Evolutionary conservation across 2,113 vertebrate species (phyloP).

Genomic region (Xenus cinereus): DNA sequence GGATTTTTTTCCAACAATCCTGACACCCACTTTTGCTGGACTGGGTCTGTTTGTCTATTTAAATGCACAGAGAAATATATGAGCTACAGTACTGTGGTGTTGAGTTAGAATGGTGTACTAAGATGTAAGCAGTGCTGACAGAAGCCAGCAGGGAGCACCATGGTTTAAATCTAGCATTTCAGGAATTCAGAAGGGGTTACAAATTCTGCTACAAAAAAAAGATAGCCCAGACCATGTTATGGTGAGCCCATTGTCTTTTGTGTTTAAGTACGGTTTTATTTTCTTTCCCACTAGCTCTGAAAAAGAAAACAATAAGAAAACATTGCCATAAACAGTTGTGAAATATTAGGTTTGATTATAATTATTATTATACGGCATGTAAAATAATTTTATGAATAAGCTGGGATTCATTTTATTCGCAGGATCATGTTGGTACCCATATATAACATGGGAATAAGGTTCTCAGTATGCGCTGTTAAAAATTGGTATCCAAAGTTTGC

Average conservation of each 20-base stretch:
- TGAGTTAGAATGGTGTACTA: background rate
- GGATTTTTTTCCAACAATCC: background rate
- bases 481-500: background rate
- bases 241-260: background rate
- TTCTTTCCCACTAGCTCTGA: background rate
- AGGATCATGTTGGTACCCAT: background rate
- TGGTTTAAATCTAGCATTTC: background rate
- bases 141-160: background rate
- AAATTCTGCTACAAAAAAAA: background rate
- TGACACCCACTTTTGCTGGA: background rate
- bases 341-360: background rate
- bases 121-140: background rate
- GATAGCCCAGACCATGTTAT: background rate
- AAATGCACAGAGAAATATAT: background rate
- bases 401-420: background rate
- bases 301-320: background rate
- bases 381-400: background rate
- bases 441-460: background rate
- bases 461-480: background rate
- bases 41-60: background rate
- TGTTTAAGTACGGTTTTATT: background rate
- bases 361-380: background rate
- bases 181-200: background rate
- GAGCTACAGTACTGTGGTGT: background rate
- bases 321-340: background rate